Evolutionary conservation across 2,888 invertebrate species (phyloP).

Genomic region (Druceiella hillmani): DNA sequence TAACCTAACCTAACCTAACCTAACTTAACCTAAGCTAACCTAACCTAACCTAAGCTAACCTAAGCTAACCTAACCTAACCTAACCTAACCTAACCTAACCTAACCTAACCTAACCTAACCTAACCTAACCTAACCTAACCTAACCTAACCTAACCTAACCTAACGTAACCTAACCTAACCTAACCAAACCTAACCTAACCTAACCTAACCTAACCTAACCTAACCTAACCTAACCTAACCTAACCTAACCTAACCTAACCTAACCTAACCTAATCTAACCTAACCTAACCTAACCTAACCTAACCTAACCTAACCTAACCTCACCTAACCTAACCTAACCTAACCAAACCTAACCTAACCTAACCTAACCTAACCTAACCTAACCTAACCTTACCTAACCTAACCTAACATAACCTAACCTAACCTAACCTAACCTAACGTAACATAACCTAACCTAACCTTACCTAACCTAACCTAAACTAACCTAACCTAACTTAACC

Average conservation of each 20-base stretch:
- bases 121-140: conserved; percentile 18
- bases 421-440: conserved; percentile 15
- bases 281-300: conserved; percentile 23
- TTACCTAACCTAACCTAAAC: conserved; percentile 13
- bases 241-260: conserved; percentile 19
- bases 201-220: conserved; percentile 18
- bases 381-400: conserved; percentile 13
- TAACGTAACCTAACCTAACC: conserved; percentile 16
- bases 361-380: conserved; percentile 19
- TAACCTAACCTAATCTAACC: conserved; percentile 22
- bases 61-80: conserved; percentile 17
- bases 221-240: conserved; percentile 17
- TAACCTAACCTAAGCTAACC: conserved; percentile 16
- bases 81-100: conserved; percentile 19
- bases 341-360: conserved; percentile 20
- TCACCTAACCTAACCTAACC: conserved; percentile 18
- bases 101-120: conserved; percentile 19
- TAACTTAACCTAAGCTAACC: conserved; percentile 16
- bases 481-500: conserved; percentile 6
- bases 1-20: conserved; percentile 17
- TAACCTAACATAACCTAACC: conserved; percentile 13
- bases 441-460: conserved; percentile 18
- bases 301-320: conserved; percentile 17
- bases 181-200: conserved; percentile 18
- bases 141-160: conserved; percentile 19